Percentiles rank a stretch among this genome's conserved stretches.
These are phyloP conservation scores for Cyclargus thomasi DNA, from an alignment of 1,140 invertebrate genomes.

Conservation along the genomic window DNA sequence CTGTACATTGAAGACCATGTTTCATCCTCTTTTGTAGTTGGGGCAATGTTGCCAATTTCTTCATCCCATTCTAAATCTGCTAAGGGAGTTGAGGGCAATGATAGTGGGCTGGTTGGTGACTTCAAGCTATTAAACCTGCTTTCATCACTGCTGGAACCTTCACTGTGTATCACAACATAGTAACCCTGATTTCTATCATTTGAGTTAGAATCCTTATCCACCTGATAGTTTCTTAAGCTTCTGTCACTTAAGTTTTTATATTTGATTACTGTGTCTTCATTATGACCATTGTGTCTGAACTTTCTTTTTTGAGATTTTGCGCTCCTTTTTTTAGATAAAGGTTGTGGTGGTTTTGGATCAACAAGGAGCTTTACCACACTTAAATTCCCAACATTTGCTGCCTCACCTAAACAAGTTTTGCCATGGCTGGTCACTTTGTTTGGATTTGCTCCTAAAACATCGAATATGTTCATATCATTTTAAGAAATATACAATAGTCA, in stretches of 20 bases:
- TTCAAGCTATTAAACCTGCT: conserved; percentile 42
- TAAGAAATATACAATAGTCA: no score
- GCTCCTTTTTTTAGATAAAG: conserved; percentile 37
- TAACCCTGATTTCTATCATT: conserved; percentile 57
- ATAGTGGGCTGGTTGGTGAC: conserved; percentile 43
- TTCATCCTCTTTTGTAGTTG: conserved; percentile 67
- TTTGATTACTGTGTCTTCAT: conserved; percentile 48
- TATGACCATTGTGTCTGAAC: conserved; percentile 32
- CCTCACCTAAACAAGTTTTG: conserved; percentile 61
- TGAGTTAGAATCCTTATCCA: conserved; percentile 30
- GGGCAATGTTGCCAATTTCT: conserved; percentile 56
- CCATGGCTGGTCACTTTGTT: conserved; percentile 55
- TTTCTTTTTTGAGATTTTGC: conserved; percentile 57
- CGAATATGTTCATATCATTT: no score
- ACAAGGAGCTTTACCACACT: conserved; percentile 47
- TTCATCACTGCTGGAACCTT: conserved; percentile 62
- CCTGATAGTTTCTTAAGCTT: conserved; percentile 32
- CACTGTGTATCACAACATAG: conserved; percentile 62
- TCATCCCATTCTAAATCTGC: conserved; percentile 69
- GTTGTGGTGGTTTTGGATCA: conserved; percentile 31
- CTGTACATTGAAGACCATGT: conserved; percentile 66
- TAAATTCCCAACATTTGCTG: conserved; percentile 50
- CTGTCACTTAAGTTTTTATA: conserved; percentile 53
- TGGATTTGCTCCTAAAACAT: conserved; percentile 56
- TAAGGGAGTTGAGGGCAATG: conserved; percentile 45